These are phyloP conservation scores for Diadegma fenestrale DNA, from an alignment of 2,888 invertebrate genomes.

Conservation along the genomic window DNA sequence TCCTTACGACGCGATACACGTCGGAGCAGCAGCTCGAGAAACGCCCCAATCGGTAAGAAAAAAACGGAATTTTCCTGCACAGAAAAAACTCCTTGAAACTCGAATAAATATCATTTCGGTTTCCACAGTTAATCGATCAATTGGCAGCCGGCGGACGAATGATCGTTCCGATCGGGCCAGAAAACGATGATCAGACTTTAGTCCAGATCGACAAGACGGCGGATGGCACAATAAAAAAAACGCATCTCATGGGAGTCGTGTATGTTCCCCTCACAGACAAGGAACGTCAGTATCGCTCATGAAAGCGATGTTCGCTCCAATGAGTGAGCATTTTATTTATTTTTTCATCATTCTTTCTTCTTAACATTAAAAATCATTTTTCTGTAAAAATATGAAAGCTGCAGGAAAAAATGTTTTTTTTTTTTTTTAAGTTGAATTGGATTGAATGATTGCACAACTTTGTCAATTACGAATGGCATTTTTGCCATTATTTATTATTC, in stretches of 20 bases:
- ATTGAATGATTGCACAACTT: constrained; percentile 27
- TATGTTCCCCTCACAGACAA: constrained; percentile 98
- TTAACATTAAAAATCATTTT: constrained; percentile 22
- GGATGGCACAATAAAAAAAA: constrained; percentile 91
- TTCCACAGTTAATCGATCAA: constrained; percentile 89
- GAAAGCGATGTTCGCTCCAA: constrained; percentile 81
- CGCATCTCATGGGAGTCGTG: constrained; percentile 96
- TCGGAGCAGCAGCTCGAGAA: constrained; percentile 94
- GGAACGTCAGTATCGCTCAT: constrained; percentile 88
- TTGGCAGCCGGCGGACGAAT: constrained; percentile 96
- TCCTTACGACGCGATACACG: constrained; percentile 97
- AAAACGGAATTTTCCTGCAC: neutral
- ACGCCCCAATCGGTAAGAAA: constrained; percentile 90
- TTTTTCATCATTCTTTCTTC: constrained; percentile 35
- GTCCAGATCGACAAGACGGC: constrained; percentile 94
- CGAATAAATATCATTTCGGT: neutral
- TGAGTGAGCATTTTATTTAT: constrained; percentile 71
- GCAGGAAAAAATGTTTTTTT: constrained; percentile 13
- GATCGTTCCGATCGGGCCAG: constrained; percentile 95
- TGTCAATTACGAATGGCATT: constrained; percentile 27
- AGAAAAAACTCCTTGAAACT: neutral
- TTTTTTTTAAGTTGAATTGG: constrained; percentile 10
- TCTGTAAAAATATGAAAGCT: constrained; percentile 7
- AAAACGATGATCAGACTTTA: constrained; percentile 94
- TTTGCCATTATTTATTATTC: constrained; percentile 56